Evolutionary conservation across 2,888 invertebrate species (phyloP), one percentile per base, ranked within the genome.

Genomic region (Orchesellides sinensis): DNA sequence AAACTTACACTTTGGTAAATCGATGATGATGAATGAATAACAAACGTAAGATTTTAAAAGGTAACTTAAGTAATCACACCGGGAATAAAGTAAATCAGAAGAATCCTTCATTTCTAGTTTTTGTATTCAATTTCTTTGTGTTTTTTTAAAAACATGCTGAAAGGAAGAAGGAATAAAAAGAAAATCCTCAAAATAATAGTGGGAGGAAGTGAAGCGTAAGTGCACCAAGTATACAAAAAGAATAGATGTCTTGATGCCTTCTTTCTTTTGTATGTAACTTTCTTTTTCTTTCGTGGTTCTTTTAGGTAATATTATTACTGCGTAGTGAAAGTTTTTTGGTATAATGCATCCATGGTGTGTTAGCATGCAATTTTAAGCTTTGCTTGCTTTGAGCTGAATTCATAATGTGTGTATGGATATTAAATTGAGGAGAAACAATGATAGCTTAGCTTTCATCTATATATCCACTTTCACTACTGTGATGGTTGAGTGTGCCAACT

Each of bases 351-450:
- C 61, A 14, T n/a, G 8, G 27, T 25, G 56, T 56, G 56, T n/a
- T n/a, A 47, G 27, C 68, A 47, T 27, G 49, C n/a, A 68, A 49
- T 68, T 68, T 61, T 17, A 27, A 19, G 49, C 35, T 8, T 40
- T 40, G n/a, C 25, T 68, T 49, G 49, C 47, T 68, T 49, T 27
- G 35, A 19, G 47, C 45, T n/a, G n/a, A n/a, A n/a, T n/a, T n/a
- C n/a, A n/a, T n/a, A n/a, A n/a, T n/a, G n/a, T n/a, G 27, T 68
- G 49, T 29, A 49, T 47, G 17, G 68, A 68, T 68, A 68, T 68
- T 68, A 68, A 68, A 49, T 68, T 68, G 68, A 68, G 68, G 49
- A 68, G 68, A 72, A 72, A 59, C 72, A 70, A 70, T 72, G 59
- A 40, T 45, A 19, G 17, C 49, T 21, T 21, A n/a, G 6, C 19